Base-by-base conservation (phyloP, 2,797 vertebrate species). In the Periophthalmus magnuspinnatus region DNA sequence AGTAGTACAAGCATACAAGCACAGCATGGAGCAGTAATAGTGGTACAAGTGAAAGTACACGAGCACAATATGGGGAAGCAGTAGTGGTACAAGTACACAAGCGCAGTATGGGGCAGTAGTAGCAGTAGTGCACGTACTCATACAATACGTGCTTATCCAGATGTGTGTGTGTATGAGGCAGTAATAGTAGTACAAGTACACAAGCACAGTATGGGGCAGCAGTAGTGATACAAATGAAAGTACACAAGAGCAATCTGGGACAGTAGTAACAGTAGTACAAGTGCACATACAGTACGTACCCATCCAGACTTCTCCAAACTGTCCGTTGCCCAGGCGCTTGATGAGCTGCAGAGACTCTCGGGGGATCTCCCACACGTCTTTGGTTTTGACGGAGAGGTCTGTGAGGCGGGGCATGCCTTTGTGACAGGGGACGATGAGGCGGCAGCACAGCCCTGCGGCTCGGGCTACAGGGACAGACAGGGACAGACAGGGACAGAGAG, bases 221-320 rank as follows among this genome's bases (percentile, higher is more conserved):
- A 24, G 2, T 2, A 6, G 48, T 50, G 13, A 38, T 41, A 41
- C 38, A 41, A 41, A 28, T 28, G 28, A 28, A 3, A 28, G 38
- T 13, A 45, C 41, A 13, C 41, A 13, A 45, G 13, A 3, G 9
- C 10, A 24, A 54, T 56, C 24, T 6, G 13, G 4, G 13, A 41
- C 4, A 14, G 3, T 45, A 16, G 3, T 45, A 4, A 41, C 5
- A 45, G 41, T 45, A 16, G 41, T 13, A 8, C 7, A 24, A 21
- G 22, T 24, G 22, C 21, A 21, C 52, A 55, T 1, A 32, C 6
- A 14, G 33, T 60, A 94, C 98, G 87, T 95, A 99, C 98, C 98
- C 97, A 99, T 99, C 98, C 97, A 99, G 93, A 99, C 97, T 92
- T 99, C 97, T 91, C 97, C 97, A 76, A 99, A 99, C 95, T 99